Percentiles rank a stretch among this genome's conserved stretches.
phyloP scores from a whole-genome alignment of 2,888 invertebrate species.

The Mythimna impura region DNA sequence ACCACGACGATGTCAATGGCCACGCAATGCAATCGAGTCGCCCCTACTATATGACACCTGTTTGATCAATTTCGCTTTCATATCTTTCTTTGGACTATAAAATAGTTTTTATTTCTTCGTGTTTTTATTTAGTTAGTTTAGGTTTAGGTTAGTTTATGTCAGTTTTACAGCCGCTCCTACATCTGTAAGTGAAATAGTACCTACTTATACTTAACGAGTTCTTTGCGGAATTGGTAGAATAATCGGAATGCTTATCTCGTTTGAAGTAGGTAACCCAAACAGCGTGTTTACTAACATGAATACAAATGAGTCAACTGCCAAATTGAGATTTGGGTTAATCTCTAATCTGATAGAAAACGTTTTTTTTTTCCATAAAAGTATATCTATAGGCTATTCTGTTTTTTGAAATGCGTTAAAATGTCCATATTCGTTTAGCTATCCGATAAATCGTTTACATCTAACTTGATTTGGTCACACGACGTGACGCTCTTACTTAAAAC shows the following conservation, averaged over 20 bases:
- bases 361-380: slow-evolving; percentile 5
- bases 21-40: slow-evolving; percentile 46
- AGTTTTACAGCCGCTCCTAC: background rate
- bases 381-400: slow-evolving; percentile 1
- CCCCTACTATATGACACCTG: slow-evolving; percentile 47
- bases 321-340: slow-evolving; percentile 35
- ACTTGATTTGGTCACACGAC: slow-evolving; percentile 10
- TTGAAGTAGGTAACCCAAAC: slow-evolving; percentile 25
- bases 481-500: slow-evolving; percentile 18
- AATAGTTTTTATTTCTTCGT: slow-evolving; percentile 17
- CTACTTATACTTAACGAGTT: background rate
- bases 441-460: background rate
- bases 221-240: background rate
- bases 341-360: slow-evolving; percentile 7
- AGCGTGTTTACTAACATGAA: slow-evolving; percentile 24
- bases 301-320: slow-evolving; percentile 39
- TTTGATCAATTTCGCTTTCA: slow-evolving; percentile 43
- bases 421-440: slow-evolving; percentile 7
- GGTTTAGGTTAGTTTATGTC: slow-evolving; percentile 21
- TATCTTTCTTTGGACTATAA: slow-evolving; percentile 29
- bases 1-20: slow-evolving; percentile 62
- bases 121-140: slow-evolving; percentile 25
- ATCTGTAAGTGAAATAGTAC: slow-evolving; percentile 5
- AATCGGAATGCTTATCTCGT: slow-evolving; percentile 19
- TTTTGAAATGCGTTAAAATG: background rate